These are phyloP conservation scores for Pipistrellus pipistrellus DNA, from an alignment of 2,797 vertebrate species.

Conservation along the genomic window DNA sequence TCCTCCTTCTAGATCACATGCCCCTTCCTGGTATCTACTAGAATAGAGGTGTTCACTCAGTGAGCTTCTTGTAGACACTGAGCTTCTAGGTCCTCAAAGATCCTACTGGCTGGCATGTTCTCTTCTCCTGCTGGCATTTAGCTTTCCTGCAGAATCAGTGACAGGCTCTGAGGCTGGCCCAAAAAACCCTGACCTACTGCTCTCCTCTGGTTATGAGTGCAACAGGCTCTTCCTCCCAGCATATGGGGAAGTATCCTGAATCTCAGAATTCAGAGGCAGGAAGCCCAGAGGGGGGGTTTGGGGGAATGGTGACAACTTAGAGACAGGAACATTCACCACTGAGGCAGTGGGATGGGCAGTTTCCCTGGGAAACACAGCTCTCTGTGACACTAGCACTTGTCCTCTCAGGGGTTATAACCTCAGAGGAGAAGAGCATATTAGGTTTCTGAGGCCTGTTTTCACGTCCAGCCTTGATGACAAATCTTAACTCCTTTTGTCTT, in stretches of 20 bases:
- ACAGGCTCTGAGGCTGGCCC: background rate
- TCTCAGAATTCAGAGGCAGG: background rate
- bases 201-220: background rate
- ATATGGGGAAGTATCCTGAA: background rate
- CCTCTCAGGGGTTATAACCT: background rate
- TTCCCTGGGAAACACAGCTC: background rate
- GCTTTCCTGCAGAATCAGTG: background rate
- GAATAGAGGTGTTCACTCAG: no score
- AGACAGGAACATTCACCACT: background rate
- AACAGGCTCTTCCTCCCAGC: background rate
- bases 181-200: background rate
- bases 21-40: no score
- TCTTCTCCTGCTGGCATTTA: background rate
- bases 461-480: background rate
- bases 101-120: background rate
- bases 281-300: background rate
- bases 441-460: background rate
- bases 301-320: background rate
- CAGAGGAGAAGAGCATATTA: background rate
- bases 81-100: background rate
- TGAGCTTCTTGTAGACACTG: no score
- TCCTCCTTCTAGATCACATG: background rate
- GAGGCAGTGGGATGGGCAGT: accelerated
- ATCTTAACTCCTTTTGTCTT: background rate
- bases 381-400: background rate